A percentile compares a stretch with the other conserved stretches of the same genome.
Evolutionary conservation across 2,888 invertebrate genomes (phyloP).

Genomic region (Ferdinandea cuprea): DNA sequence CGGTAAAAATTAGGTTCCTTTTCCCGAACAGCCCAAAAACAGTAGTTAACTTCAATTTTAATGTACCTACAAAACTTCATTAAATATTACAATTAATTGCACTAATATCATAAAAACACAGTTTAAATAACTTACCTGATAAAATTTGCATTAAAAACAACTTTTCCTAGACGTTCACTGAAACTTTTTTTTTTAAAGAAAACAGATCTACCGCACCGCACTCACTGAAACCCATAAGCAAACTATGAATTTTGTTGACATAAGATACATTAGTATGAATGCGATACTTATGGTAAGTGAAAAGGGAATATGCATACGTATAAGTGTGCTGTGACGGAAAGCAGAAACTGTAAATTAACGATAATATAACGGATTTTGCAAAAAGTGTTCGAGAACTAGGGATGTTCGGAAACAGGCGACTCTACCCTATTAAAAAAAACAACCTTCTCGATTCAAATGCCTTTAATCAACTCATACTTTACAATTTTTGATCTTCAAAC

Average conservation of each 20-base stretch:
- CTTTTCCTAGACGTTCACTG: background rate
- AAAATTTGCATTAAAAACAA: background rate
- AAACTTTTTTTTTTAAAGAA: constrained; percentile 5
- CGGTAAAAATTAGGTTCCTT: too few relatives aligned
- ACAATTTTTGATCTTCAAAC: too few relatives aligned
- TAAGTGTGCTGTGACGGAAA: too few relatives aligned
- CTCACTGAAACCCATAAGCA: constrained; percentile 5
- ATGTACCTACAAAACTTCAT: background rate
- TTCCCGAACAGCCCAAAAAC: too few relatives aligned
- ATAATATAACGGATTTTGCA: constrained; percentile 1
- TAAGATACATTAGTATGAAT: constrained; percentile 10
- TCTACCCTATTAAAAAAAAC: too few relatives aligned
- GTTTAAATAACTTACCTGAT: background rate
- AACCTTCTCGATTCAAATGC: too few relatives aligned
- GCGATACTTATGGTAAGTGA: background rate
- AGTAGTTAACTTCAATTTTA: background rate
- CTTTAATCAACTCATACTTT: too few relatives aligned
- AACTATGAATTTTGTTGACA: constrained; percentile 9
- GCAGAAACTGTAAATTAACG: background rate
- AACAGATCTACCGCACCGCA: constrained; percentile 5
- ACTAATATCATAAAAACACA: too few relatives aligned
- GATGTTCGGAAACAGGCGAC: too few relatives aligned
- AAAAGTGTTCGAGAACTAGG: too few relatives aligned
- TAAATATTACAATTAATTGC: background rate
- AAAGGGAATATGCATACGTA: constrained; percentile 1